phyloP scores from a whole-genome alignment of 2,888 invertebrate species.

The Pilophorus perplexus region DNA sequence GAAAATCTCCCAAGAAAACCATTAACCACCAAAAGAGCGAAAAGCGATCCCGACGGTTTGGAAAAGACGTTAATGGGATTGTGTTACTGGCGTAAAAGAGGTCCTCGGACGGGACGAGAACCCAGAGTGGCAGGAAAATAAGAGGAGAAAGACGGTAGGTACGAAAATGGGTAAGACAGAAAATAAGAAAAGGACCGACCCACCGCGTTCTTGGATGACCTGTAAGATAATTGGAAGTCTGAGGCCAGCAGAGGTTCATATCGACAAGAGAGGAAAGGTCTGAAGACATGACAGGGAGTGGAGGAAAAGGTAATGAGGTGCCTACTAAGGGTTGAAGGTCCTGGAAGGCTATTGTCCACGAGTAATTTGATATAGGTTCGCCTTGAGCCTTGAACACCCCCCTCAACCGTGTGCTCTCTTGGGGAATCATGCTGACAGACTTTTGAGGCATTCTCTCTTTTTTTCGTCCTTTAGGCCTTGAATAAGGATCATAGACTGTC shows the following conservation, averaged over 20 bases:
- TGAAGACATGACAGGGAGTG: constrained; percentile 18
- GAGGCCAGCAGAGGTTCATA: constrained; percentile 13
- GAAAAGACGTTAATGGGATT: background rate
- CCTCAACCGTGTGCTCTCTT: too few relatives aligned
- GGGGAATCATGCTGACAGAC: constrained; percentile 33
- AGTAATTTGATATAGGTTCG: constrained; percentile 35
- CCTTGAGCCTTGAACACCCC: constrained; percentile 28
- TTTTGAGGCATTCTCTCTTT: background rate
- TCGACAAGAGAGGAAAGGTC: background rate
- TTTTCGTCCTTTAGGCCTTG: background rate
- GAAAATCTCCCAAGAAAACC: too few relatives aligned
- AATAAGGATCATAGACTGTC: constrained; percentile 8
- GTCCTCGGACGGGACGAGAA: background rate
- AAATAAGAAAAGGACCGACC: too few relatives aligned
- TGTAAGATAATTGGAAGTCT: constrained; percentile 11
- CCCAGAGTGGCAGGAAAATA: too few relatives aligned
- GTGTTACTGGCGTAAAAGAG: background rate
- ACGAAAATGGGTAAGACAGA: too few relatives aligned
- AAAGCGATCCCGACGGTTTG: background rate
- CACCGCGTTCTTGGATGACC: constrained; percentile 1
- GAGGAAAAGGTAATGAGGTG: constrained; percentile 18
- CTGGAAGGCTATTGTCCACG: constrained; percentile 12
- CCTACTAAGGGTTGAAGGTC: constrained; percentile 12
- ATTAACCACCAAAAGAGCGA: background rate
- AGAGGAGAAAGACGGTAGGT: too few relatives aligned